Base-by-base conservation (phyloP, 2,888 invertebrate genomes). In the Cryptus armator region DNA sequence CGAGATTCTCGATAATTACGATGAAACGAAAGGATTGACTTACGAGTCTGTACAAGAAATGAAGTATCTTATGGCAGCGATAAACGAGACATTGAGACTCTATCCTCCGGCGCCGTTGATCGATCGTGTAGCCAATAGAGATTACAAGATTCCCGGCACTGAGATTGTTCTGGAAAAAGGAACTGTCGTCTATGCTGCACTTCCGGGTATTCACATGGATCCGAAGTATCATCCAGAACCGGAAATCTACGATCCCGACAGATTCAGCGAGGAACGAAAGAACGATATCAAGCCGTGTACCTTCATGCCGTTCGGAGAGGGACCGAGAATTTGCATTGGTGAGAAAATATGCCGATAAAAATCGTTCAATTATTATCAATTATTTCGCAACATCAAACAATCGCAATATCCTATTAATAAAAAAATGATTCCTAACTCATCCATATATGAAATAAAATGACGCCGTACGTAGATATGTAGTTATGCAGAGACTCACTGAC, bases 271-370 rank as follows among this genome's bases (percentile, higher is more conserved):
- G 0, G 90, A 91, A 29, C 83, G 87, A 32, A 92, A 92, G 48
- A n/a, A 80, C 7, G 87, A 90, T 1, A 90, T 92, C 5, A 72
- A 79, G 46, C 86, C 87, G 0, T 89, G 81, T 48, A 89, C 90
- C 3, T 92, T 89, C 43, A 85, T 92, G 86, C 91, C 92, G 0
- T 92, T 92, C 44, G 92, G 92, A 19, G 90, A 91, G 3, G 91
- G 92, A 12, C 91, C 90, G 10, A 88, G 90, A 83, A 68, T 75
- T 74, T 92, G 91, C 51, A 88, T 92, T 19, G 91, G 92, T 91
- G 84, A 59, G 67, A 72, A 56, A 71, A 56, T 68, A 4, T 24
- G 56, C 56, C 4, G 53, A n/a, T n/a, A 53, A 53, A 16, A 9
- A 37, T 37, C 7, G 37, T 37, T 37, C 37, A 9, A 37, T 37